phyloP scores from a whole-genome alignment of 2,113 vertebrate species.

The Xiphophorus maculatus region DNA sequence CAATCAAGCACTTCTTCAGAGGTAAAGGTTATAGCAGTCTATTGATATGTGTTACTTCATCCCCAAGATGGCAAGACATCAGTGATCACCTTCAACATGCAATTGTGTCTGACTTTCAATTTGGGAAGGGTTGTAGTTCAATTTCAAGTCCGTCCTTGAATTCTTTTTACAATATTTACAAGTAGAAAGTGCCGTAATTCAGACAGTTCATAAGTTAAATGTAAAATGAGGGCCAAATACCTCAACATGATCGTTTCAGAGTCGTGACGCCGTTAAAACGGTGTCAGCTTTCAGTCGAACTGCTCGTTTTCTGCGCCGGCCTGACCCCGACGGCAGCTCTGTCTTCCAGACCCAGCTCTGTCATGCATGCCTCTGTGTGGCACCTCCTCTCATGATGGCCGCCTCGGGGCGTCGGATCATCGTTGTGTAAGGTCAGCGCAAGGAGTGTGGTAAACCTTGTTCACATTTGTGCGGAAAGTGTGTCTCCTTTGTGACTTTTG shows the following conservation, averaged over 20 bases:
- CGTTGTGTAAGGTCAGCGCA: conserved; percentile 55
- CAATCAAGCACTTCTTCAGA: too few species aligned
- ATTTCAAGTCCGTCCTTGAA: not conserved
- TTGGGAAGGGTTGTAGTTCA: too few species aligned
- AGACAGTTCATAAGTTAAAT: not conserved
- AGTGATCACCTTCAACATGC: not conserved
- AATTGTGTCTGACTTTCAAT: not conserved
- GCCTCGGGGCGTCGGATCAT: conserved; percentile 14
- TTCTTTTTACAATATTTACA: not conserved
- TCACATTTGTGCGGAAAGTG: conserved; percentile 15
- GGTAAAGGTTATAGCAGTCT: too few species aligned
- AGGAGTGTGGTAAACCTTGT: conserved; percentile 43
- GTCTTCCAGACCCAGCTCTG: conserved; percentile 36
- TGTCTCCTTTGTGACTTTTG: not conserved
- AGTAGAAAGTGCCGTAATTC: not conserved
- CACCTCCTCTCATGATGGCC: conserved; percentile 46
- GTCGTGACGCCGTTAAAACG: not conserved
- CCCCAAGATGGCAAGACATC: too few species aligned
- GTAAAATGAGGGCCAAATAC: not conserved
- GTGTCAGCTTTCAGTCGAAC: conserved; percentile 23
- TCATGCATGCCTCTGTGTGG: conserved; percentile 38
- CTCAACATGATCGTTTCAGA: not conserved
- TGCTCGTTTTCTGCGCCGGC: conserved; percentile 32
- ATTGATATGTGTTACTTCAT: too few species aligned
- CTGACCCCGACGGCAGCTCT: conserved; percentile 40